Conservation (phyloP, 2,888 invertebrate genomes). For the Sepiola atlantica region DNA sequence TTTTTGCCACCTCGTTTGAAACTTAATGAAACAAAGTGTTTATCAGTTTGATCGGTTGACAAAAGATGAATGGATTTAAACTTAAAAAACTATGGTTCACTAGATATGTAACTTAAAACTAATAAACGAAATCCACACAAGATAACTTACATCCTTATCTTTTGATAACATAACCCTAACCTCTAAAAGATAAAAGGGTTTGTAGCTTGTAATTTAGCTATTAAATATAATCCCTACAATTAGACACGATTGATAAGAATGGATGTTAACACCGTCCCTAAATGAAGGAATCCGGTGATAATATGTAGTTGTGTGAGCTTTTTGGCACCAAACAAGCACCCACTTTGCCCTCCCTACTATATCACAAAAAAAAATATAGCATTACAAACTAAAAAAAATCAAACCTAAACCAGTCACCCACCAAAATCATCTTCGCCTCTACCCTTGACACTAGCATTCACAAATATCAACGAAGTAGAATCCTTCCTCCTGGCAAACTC, state of each 20-base stretch:
- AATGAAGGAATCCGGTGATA: background rate
- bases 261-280: background rate
- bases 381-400: too few relatives aligned
- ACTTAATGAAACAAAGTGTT: background rate
- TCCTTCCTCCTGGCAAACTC: too few relatives aligned
- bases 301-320: too few relatives aligned
- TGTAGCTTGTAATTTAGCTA: background rate
- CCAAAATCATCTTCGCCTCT: too few relatives aligned
- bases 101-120: background rate
- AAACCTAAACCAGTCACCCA: too few relatives aligned
- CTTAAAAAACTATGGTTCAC: background rate
- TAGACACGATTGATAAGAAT: background rate
- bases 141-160: background rate
- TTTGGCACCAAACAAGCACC: too few relatives aligned
- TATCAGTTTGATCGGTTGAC: background rate
- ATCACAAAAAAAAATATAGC: too few relatives aligned
- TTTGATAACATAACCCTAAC: background rate
- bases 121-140: background rate
- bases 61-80: background rate
- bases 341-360: too few relatives aligned
- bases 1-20: background rate
- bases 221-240: background rate
- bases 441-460: too few relatives aligned
- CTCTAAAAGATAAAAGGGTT: background rate
- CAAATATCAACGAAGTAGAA: too few relatives aligned